phyloP scores from a whole-genome alignment of 2,797 vertebrate genomes.

The Rhinophrynus dorsalis region DNA sequence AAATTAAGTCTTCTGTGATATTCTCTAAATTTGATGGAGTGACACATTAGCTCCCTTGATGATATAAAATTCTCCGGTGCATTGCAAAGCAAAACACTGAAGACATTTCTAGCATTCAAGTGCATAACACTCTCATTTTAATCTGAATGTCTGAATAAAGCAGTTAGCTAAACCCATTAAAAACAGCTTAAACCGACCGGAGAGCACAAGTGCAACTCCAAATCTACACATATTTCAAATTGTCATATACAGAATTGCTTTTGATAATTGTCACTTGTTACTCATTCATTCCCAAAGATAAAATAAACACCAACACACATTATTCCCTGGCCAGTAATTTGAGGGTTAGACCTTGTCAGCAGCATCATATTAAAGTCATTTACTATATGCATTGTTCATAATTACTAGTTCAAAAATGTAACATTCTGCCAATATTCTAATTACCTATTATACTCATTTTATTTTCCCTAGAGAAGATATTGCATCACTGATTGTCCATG shows the following conservation, averaged over 20 bases:
- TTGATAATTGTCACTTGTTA: slow-evolving; percentile 27
- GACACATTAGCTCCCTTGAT: too few species aligned
- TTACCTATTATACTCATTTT: slow-evolving; percentile 23
- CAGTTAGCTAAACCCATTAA: slow-evolving; percentile 31
- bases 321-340: slow-evolving; percentile 2
- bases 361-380: slow-evolving; percentile 1
- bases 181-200: slow-evolving; percentile 26
- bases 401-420: slow-evolving; percentile 15
- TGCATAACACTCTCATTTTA: too few species aligned
- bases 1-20: too few species aligned
- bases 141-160: slow-evolving; percentile 28
- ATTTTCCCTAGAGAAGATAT: slow-evolving; percentile 11
- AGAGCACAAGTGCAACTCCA: slow-evolving; percentile 31
- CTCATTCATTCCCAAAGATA: too few species aligned
- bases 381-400: slow-evolving; percentile 16
- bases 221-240: slow-evolving; percentile 17
- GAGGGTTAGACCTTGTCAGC: slow-evolving; percentile 1
- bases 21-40: too few species aligned
- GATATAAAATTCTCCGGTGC: too few species aligned
- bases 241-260: slow-evolving; percentile 30
- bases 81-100: too few species aligned
- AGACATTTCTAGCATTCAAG: too few species aligned
- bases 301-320: not conserved
- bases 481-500: slow-evolving; percentile 17
- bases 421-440: slow-evolving; percentile 23